Conservation (phyloP, 2,113 vertebrate genomes). For the Cryptomyrus ogoouensis region DNA sequence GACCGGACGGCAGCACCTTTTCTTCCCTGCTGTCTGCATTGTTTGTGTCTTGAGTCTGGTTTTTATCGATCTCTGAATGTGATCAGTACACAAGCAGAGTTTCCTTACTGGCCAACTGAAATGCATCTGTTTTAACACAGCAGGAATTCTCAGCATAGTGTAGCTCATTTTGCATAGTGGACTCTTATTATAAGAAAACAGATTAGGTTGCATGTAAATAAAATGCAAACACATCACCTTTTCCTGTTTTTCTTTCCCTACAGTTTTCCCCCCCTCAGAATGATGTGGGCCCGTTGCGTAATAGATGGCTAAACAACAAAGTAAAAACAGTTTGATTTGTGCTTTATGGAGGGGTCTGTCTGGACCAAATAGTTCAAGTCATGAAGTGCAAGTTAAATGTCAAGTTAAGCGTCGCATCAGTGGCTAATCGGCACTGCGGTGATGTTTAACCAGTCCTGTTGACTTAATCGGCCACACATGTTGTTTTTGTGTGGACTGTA, state of each 20-base stretch:
- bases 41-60: constrained; percentile 54
- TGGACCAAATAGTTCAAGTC: constrained; percentile 23
- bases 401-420: constrained; percentile 36
- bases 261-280: not conserved
- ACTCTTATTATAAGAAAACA: not conserved
- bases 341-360: not conserved
- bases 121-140: not conserved
- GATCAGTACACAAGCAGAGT: constrained; percentile 31
- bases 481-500: not conserved
- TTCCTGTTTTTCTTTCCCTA: not conserved
- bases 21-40: constrained; percentile 36
- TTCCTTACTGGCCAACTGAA: not conserved
- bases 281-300: constrained; percentile 29
- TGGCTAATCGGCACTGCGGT: constrained; percentile 47
- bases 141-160: not conserved
- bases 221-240: not conserved
- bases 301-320: not conserved
- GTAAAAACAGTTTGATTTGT: not conserved
- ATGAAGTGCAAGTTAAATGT: constrained; percentile 37
- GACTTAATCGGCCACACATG: constrained; percentile 34
- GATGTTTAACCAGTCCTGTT: constrained; percentile 54
- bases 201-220: not conserved
- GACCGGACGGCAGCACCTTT: not conserved
- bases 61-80: constrained; percentile 44
- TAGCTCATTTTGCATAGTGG: not conserved